Evolutionary conservation across 2,888 invertebrate genomes (phyloP), one percentile per base, ranked within the genome.

Genomic region (Creontiades dilutus): DNA sequence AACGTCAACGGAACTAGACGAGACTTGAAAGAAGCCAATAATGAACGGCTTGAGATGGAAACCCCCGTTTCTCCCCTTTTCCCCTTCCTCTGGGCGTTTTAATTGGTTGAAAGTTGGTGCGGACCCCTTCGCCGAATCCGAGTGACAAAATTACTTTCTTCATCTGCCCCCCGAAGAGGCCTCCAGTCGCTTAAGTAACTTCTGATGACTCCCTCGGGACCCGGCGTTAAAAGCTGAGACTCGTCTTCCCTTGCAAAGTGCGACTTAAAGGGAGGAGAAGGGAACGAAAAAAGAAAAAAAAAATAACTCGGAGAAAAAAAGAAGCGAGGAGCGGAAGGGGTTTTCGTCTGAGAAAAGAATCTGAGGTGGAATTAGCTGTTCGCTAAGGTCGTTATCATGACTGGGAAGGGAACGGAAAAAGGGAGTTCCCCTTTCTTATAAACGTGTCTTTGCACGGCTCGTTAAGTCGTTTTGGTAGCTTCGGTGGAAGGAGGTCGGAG

Each of bases 121-220:
- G 52, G 1, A 2, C 16, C 61, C n/a, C 23, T 11, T 12, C 19
- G 23, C 68, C 68, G 68, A 68, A 68, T 68, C 68, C 68, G 68
- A 68, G 68, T 68, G 68, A 68, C 68, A 19, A 68, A 68, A 68
- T 68, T 68, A 68, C 68, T 68, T 68, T 68, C 68, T 68, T 68
- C 68, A 68, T 68, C 68, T 68, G 11, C 68, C 68, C 3, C 4
- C 19, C 0, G 9, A 61, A 61, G 19, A 0, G 19, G 68, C n/a
- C 11, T 23, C 19, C n/a, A 57, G 57, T n/a, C 57, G 57, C 68
- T 68, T 68, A 68, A 68, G 68, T 68, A 68, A 68, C 68, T 68
- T 68, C 68, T 68, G 68, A 68, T 68, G 68, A 27, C 68, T 68
- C 68, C n/a, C 61, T 68, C 68, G 68, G 13, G 68, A 23, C 23